Conservation (phyloP, 2,888 invertebrate genomes). For the Eristalis pertinax region DNA sequence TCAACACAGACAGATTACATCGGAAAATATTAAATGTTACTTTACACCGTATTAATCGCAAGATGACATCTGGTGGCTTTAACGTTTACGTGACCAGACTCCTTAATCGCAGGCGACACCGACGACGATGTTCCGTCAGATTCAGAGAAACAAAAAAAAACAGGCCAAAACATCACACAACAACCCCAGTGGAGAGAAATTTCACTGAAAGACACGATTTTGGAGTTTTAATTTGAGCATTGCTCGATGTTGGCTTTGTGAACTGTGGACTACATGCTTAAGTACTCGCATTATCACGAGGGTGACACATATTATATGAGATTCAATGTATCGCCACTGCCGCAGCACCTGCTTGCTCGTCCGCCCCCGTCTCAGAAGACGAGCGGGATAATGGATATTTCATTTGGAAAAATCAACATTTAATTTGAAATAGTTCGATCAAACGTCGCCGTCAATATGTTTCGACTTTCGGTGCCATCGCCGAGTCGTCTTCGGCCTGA, state of each 20-base stretch:
- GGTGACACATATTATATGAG: slow-evolving; percentile 59
- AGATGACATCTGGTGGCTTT: slow-evolving; percentile 75
- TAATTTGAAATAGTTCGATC: slow-evolving; percentile 71
- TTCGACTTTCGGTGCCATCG: slow-evolving; percentile 31
- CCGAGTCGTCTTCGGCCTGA: not conserved
- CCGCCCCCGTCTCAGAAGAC: not conserved
- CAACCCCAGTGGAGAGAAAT: slow-evolving; percentile 41
- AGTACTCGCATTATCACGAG: slow-evolving; percentile 29
- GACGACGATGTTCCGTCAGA: slow-evolving; percentile 2
- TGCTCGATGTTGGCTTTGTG: slow-evolving; percentile 8
- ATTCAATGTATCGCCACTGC: slow-evolving; percentile 21
- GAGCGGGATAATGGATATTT: slow-evolving; percentile 64
- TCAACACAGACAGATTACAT: slow-evolving; percentile 73
- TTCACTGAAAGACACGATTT: slow-evolving; percentile 64
- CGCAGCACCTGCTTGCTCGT: slow-evolving; percentile 59
- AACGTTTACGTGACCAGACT: slow-evolving; percentile 74
- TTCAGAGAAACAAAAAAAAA: slow-evolving; percentile 26
- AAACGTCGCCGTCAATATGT: slow-evolving; percentile 66
- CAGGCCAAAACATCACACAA: not conserved
- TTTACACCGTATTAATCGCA: slow-evolving; percentile 75
- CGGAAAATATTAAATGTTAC: slow-evolving; percentile 72
- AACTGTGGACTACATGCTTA: slow-evolving; percentile 35
- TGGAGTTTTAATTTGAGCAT: slow-evolving; percentile 60
- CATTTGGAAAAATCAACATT: slow-evolving; percentile 72
- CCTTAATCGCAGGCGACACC: not conserved